A percentile compares a stretch with the other conserved stretches of the same genome.
Conservation (phyloP, 64 coral and sea anemone species). For the Porites australiensis region DNA sequence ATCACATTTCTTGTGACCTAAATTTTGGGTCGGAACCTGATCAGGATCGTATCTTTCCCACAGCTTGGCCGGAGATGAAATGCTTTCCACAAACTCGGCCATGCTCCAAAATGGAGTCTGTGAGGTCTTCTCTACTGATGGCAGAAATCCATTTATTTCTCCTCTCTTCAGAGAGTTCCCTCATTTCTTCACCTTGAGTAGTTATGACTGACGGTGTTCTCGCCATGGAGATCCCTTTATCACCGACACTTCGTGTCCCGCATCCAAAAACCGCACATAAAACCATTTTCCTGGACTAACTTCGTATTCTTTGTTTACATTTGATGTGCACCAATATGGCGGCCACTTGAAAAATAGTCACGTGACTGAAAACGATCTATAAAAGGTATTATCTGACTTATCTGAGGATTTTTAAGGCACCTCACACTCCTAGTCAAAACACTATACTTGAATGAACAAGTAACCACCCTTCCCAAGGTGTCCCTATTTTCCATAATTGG, state of each 20-base stretch:
- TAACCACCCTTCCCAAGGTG: not conserved
- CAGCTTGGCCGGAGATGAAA: slow-evolving; percentile 14
- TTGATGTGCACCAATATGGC: slow-evolving; percentile 19
- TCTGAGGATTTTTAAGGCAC: not conserved
- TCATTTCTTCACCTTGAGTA: slow-evolving; percentile 13
- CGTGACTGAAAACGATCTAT: slow-evolving; percentile 62
- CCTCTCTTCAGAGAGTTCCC: slow-evolving; percentile 1
- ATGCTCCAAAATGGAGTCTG: slow-evolving; percentile 37
- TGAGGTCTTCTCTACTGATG: slow-evolving; percentile 60
- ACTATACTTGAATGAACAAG: no score
- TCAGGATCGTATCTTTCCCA: slow-evolving; percentile 36
- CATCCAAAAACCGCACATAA: slow-evolving; percentile 35
- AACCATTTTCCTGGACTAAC: not conserved
- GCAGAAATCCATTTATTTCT: slow-evolving; percentile 62
- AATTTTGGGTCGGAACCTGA: slow-evolving; percentile 45
- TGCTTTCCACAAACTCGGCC: slow-evolving; percentile 47
- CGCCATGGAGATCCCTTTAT: slow-evolving; percentile 17
- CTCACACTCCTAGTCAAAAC: no score
- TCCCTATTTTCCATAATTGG: not conserved
- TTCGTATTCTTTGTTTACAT: not conserved
- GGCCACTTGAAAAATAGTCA: slow-evolving; percentile 11
- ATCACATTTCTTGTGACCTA: slow-evolving; percentile 58
- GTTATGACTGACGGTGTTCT: not conserved
- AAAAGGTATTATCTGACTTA: not conserved
- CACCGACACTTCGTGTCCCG: slow-evolving; percentile 12